Percentiles rank a stretch among this genome's conserved stretches.
phyloP scores from a whole-genome alignment of 2,888 invertebrate genomes.

The Macrosoma leucophasiata region DNA sequence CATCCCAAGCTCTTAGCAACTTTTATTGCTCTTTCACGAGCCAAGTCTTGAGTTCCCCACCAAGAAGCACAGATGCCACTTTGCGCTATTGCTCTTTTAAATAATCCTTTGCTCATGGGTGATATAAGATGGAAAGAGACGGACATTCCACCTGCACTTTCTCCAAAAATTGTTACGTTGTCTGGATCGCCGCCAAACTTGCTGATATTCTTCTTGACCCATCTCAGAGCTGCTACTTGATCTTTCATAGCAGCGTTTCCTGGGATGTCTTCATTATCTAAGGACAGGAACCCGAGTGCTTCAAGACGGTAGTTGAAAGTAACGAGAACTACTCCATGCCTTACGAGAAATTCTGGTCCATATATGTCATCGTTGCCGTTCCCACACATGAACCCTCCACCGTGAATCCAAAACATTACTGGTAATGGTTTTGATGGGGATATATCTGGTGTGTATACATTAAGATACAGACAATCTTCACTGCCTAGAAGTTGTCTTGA shows the following conservation, averaged over 20 bases:
- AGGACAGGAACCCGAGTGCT: slow-evolving; percentile 50
- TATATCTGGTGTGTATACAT: slow-evolving; percentile 51
- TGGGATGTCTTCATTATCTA: slow-evolving; percentile 54
- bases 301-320: slow-evolving; percentile 60
- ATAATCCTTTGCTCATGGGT: slow-evolving; percentile 59
- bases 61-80: slow-evolving; percentile 79
- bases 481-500: slow-evolving; percentile 27
- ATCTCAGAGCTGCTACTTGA: slow-evolving; percentile 55
- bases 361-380: slow-evolving; percentile 49
- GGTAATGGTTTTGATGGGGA: slow-evolving; percentile 34
- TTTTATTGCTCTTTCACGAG: slow-evolving; percentile 58
- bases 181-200: slow-evolving; percentile 56
- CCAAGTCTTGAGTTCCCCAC: slow-evolving; percentile 63
- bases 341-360: slow-evolving; percentile 54
- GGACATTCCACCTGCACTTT: slow-evolving; percentile 54
- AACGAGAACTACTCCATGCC: slow-evolving; percentile 49
- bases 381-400: slow-evolving; percentile 44
- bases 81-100: slow-evolving; percentile 76
- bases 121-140: slow-evolving; percentile 52
- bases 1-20: slow-evolving; percentile 43
- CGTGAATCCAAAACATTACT: slow-evolving; percentile 60
- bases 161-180: slow-evolving; percentile 62
- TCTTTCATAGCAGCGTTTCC: slow-evolving; percentile 68
- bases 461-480: slow-evolving; percentile 59
- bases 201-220: slow-evolving; percentile 54